phyloP scores from a whole-genome alignment of 2,113 vertebrate species.

The Zosterops borbonicus region DNA sequence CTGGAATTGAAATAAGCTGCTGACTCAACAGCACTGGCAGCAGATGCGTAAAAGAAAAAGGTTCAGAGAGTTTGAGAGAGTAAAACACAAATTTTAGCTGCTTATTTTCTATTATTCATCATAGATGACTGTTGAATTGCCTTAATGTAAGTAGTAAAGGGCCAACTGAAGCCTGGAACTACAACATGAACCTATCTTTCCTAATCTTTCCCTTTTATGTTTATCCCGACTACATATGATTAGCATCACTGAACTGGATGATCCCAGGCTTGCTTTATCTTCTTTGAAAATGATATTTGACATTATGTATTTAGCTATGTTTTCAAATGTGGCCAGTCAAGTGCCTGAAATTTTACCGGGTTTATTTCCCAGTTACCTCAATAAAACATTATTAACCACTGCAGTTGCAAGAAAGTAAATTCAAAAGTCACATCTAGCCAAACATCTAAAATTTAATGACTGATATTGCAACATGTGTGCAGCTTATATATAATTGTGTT shows the following conservation, averaged over 20 bases:
- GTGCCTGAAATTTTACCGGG: background rate
- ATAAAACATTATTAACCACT: slow-evolving; percentile 33
- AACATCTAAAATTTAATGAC: slow-evolving; percentile 18
- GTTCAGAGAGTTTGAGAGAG: background rate
- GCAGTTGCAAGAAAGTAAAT: slow-evolving; percentile 46
- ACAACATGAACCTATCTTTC: background rate
- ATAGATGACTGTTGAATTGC: background rate
- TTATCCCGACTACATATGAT: background rate
- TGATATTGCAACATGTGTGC: background rate
- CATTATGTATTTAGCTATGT: background rate
- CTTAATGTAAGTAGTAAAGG: background rate
- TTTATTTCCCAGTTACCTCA: background rate
- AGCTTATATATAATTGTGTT: background rate
- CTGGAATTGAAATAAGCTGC: slow-evolving; percentile 39
- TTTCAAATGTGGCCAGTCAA: background rate
- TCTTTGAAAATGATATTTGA: background rate
- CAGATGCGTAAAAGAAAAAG: slow-evolving; percentile 20
- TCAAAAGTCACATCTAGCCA: slow-evolving; percentile 24
- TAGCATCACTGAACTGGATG: background rate
- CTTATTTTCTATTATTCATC: slow-evolving; percentile 9
- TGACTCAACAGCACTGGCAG: slow-evolving; percentile 36
- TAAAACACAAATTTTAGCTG: slow-evolving; percentile 3
- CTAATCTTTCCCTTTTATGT: background rate
- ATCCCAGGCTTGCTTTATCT: background rate
- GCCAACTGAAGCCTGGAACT: background rate